Evolutionary conservation across 2,797 vertebrate species (phyloP).

Genomic region (Paramormyrops hopkinsi): DNA sequence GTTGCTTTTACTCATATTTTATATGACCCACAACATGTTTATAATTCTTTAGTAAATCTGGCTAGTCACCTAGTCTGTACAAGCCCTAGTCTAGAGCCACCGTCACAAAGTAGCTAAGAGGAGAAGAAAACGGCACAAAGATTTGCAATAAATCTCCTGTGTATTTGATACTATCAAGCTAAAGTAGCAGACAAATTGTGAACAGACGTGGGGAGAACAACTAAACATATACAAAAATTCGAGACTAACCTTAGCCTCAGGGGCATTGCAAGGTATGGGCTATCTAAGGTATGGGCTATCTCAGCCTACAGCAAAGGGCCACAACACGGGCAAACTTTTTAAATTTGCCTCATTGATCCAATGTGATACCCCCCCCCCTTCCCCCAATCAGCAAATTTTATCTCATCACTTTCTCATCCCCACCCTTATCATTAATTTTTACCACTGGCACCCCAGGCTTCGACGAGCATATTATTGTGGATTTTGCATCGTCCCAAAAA

Average conservation of each 20-base stretch:
- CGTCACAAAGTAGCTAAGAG: neutral
- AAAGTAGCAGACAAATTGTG: neutral
- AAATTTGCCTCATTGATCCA: neutral
- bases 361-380: neutral
- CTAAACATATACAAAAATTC: neutral
- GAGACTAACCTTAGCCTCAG: neutral
- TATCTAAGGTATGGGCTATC: neutral
- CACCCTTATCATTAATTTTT: neutral
- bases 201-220: neutral
- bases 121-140: neutral
- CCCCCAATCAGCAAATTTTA: neutral
- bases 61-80: neutral
- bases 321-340: neutral
- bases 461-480: neutral
- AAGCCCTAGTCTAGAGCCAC: neutral
- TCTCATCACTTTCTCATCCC: neutral
- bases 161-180: neutral
- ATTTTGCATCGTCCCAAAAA: neutral
- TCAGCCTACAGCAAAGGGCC: neutral
- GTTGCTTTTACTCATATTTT: neutral
- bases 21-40: neutral
- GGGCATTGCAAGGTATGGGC: neutral
- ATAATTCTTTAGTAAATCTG: neutral
- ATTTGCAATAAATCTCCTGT: neutral
- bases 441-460: neutral